These are phyloP conservation scores for Lasius platythorax DNA, from an alignment of 2,888 invertebrate species.

Conservation along the genomic window DNA sequence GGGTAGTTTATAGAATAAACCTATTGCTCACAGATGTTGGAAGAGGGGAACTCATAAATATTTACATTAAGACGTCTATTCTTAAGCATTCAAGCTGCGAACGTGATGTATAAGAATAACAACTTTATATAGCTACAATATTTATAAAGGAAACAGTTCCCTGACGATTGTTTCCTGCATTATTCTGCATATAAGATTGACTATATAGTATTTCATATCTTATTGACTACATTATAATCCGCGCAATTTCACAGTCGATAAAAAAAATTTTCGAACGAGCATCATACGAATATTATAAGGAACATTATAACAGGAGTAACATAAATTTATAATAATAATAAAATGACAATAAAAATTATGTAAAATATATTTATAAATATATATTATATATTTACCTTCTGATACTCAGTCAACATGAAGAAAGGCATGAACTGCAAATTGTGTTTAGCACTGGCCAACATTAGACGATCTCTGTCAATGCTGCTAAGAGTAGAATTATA, in stretches of 20 bases:
- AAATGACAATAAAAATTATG: constrained; percentile 30
- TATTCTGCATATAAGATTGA: not conserved
- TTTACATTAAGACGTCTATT: constrained; percentile 74
- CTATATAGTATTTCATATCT: not conserved
- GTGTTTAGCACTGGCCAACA: constrained; percentile 97
- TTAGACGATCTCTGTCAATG: constrained; percentile 92
- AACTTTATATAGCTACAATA: constrained; percentile 19
- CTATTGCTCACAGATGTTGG: constrained; percentile 58
- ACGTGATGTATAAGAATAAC: constrained; percentile 44
- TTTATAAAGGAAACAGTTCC: not conserved
- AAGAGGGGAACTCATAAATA: constrained; percentile 72
- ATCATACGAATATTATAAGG: not conserved
- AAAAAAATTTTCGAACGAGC: not conserved
- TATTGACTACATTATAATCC: not conserved
- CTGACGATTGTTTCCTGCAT: not conserved
- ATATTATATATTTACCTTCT: constrained; percentile 89
- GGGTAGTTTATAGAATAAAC: constrained; percentile 53
- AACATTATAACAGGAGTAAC: not conserved
- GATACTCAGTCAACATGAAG: constrained; percentile 98
- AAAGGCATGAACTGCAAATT: constrained; percentile 98
- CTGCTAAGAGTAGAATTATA: constrained; percentile 94
- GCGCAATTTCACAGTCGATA: not conserved
- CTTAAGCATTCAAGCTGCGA: constrained; percentile 59
- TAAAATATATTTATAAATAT: not conserved
- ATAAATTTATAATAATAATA: constrained; percentile 19